These are phyloP conservation scores for Apostichopus japonicus DNA, from an alignment of 35 echinoderm and acorn worm species.

Conservation along the genomic window DNA sequence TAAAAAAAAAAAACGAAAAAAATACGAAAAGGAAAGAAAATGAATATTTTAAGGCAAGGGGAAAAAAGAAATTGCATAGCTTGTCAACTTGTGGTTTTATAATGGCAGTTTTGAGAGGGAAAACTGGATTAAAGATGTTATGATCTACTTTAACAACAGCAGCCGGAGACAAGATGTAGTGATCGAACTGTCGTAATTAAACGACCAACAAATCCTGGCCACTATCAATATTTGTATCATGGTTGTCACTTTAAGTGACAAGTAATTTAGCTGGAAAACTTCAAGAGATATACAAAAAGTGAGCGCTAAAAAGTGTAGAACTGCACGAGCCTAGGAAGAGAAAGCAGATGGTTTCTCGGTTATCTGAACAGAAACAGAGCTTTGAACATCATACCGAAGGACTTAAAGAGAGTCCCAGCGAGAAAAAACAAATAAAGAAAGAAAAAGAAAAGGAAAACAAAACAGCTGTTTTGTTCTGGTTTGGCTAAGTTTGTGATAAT, in stretches of 20 bases:
- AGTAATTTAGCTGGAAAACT: constrained; percentile 18
- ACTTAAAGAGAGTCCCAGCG: too few relatives aligned
- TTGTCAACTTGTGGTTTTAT: constrained; percentile 24
- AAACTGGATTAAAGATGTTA: constrained; percentile 5
- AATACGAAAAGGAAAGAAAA: background rate
- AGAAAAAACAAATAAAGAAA: too few relatives aligned
- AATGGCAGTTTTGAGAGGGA: background rate
- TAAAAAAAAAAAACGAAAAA: background rate
- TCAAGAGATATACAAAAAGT: background rate
- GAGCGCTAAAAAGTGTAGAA: background rate
- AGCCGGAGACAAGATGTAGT: constrained; percentile 9
- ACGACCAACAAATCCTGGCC: constrained; percentile 46
- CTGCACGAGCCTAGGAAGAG: background rate
- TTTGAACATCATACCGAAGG: background rate
- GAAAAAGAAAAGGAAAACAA: too few relatives aligned
- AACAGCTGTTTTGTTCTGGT: too few relatives aligned
- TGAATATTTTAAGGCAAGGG: background rate
- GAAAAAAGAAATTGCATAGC: constrained; percentile 36
- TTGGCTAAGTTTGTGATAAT: too few relatives aligned
- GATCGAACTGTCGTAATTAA: constrained; percentile 42
- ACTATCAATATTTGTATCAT: constrained; percentile 45
- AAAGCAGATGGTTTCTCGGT: constrained; percentile 16
- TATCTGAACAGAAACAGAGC: constrained; percentile 38
- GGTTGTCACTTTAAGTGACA: constrained; percentile 37
- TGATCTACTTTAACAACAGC: constrained; percentile 26